These are phyloP conservation scores for Procapra przewalskii DNA, from an alignment of 2,113 vertebrate genomes.

Conservation along the genomic window DNA sequence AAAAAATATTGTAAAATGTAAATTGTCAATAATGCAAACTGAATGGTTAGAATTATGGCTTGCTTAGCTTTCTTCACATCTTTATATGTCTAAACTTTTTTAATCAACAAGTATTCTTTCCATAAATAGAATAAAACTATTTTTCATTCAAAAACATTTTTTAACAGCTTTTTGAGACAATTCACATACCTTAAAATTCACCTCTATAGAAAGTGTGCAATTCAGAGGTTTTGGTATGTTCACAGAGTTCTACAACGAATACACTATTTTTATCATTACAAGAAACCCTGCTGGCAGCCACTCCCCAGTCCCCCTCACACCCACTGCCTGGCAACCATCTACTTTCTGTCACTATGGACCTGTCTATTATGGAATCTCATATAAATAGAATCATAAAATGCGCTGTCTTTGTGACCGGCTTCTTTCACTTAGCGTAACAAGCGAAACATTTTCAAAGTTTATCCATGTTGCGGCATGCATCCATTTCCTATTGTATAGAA, in stretches of 20 bases:
- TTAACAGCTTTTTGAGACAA: background rate
- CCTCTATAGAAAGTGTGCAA: background rate
- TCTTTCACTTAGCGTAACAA: background rate
- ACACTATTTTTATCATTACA: background rate
- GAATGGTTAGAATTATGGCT: background rate
- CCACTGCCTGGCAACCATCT: background rate
- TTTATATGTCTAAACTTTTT: background rate
- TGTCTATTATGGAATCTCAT: background rate
- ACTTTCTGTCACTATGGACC: background rate
- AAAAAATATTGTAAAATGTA: background rate
- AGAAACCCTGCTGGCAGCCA: background rate
- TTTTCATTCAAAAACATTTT: constrained; percentile 9
- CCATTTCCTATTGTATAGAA: background rate
- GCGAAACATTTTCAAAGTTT: background rate
- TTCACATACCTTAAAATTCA: background rate
- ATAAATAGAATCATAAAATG: background rate
- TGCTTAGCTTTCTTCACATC: background rate
- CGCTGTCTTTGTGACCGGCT: background rate
- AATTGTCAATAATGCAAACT: background rate
- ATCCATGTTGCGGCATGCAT: background rate
- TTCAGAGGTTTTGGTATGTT: background rate
- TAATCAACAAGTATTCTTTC: background rate
- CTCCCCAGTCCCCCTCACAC: background rate
- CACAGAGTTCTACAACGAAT: background rate
- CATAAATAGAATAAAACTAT: background rate